Conservation (phyloP, 2,888 invertebrate species). For the Drosophila vallismaia region DNA sequence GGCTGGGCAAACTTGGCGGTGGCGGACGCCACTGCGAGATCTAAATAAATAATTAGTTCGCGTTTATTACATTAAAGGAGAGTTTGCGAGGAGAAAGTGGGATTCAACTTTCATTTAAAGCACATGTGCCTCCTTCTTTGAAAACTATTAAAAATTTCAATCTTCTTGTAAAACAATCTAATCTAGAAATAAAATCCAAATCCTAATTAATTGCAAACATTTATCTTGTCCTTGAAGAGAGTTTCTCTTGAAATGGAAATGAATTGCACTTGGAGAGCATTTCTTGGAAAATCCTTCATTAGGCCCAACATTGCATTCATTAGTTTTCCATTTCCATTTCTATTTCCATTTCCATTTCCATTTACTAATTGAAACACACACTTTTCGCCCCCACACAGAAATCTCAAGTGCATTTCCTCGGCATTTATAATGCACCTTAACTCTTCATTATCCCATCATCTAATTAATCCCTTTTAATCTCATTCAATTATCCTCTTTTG, state of each 20-base stretch:
- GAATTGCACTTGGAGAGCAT: background rate
- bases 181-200: too few species aligned
- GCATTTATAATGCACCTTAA: conserved; percentile 17
- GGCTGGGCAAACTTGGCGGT: conserved; percentile 53
- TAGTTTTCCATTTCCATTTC: conserved; percentile 1
- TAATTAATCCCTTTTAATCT: conserved; percentile 32
- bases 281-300: background rate
- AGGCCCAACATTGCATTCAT: background rate
- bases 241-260: background rate
- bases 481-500: conserved; percentile 29
- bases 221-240: background rate
- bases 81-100: background rate
- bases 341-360: background rate
- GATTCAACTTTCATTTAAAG: too few species aligned
- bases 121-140: too few species aligned
- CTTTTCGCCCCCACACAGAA: background rate
- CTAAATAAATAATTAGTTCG: conserved; percentile 45
- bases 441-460: conserved; percentile 38
- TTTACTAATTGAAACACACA: conserved; percentile 1
- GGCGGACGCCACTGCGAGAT: conserved; percentile 7
- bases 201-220: background rate
- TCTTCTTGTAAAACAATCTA: too few species aligned
- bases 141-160: too few species aligned
- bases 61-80: conserved; percentile 37
- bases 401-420: too few species aligned